Percentiles rank a stretch among this genome's conserved stretches.
Conservation (phyloP, 2,888 invertebrate genomes). For the Scaptomyza parva region DNA sequence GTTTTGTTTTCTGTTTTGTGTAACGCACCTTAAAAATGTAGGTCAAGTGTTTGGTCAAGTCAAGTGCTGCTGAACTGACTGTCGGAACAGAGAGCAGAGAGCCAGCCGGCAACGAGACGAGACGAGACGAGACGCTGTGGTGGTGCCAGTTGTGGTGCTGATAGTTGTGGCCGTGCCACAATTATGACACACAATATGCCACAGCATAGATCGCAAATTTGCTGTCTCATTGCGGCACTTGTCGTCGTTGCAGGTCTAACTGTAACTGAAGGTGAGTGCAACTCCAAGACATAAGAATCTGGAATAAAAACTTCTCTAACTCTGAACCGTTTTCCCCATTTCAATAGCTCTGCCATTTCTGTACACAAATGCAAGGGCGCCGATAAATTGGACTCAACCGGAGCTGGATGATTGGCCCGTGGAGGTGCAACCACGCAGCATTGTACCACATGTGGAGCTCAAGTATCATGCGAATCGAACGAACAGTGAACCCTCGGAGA, state of each 20-base stretch:
- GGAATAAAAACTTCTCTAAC: neutral
- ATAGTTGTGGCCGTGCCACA: slow-evolving; percentile 23
- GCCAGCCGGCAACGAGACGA: slow-evolving; percentile 34
- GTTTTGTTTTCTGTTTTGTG: slow-evolving; percentile 30
- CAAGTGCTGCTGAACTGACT: slow-evolving; percentile 30
- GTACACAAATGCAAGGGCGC: slow-evolving; percentile 69
- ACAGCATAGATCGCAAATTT: slow-evolving; percentile 50
- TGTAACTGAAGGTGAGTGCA: slow-evolving; percentile 62
- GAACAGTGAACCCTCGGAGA: slow-evolving; percentile 72
- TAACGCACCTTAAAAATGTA: slow-evolving; percentile 50
- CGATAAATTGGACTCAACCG: slow-evolving; percentile 82
- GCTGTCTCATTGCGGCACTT: slow-evolving; percentile 70
- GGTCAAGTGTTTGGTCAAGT: too few species aligned
- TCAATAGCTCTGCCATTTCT: slow-evolving; percentile 79
- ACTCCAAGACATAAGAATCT: neutral
- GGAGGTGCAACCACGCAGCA: slow-evolving; percentile 82
- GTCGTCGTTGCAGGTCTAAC: slow-evolving; percentile 50
- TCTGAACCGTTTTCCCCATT: neutral
- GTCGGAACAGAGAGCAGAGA: too few species aligned
- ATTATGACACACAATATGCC: slow-evolving; percentile 70
- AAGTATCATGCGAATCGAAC: slow-evolving; percentile 79
- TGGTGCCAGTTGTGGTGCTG: slow-evolving; percentile 10
- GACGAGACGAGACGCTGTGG: slow-evolving; percentile 12
- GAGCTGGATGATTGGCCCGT: slow-evolving; percentile 82
- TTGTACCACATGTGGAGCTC: slow-evolving; percentile 82